Evolutionary conservation across 2,888 invertebrate species (phyloP).

Genomic region (Emmelina monodactyla): DNA sequence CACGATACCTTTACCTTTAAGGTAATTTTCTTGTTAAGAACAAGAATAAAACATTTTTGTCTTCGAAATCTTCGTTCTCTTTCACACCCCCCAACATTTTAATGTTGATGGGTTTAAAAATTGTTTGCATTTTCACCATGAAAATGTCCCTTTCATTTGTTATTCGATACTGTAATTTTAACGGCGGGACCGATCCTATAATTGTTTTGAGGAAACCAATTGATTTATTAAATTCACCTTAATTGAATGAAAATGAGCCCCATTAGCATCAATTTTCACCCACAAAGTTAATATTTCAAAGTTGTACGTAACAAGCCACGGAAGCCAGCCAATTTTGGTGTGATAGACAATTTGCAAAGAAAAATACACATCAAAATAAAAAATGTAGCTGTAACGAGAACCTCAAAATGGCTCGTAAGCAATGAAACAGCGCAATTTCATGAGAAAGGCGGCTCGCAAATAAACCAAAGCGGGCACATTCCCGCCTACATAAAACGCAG

Average conservation of each 20-base stretch:
- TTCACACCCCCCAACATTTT: no score
- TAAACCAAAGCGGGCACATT: constrained; percentile 61
- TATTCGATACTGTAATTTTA: constrained; percentile 30
- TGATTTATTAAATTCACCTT: no score
- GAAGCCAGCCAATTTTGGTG: no score
- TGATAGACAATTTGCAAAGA: constrained; percentile 33
- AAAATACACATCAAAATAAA: constrained; percentile 49
- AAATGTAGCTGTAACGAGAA: constrained; percentile 51
- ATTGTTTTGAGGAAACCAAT: no score
- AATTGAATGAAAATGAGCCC: no score
- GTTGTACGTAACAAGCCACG: no score
- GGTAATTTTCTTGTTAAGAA: constrained; percentile 64
- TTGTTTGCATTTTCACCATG: constrained; percentile 38
- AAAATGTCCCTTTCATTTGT: constrained; percentile 38
- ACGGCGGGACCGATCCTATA: constrained; percentile 24
- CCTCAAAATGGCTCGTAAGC: constrained; percentile 57
- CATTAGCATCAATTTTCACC: no score
- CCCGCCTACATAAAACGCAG: constrained; percentile 59
- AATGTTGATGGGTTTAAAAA: constrained; percentile 61
- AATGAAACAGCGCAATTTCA: constrained; percentile 62
- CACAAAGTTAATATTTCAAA: no score
- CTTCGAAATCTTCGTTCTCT: constrained; percentile 59
- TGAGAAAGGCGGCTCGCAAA: constrained; percentile 56
- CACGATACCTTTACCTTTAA: no score
- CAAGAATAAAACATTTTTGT: constrained; percentile 66